Base-by-base conservation (phyloP, 2,113 vertebrate genomes). In the Cnemophilus loriae region DNA sequence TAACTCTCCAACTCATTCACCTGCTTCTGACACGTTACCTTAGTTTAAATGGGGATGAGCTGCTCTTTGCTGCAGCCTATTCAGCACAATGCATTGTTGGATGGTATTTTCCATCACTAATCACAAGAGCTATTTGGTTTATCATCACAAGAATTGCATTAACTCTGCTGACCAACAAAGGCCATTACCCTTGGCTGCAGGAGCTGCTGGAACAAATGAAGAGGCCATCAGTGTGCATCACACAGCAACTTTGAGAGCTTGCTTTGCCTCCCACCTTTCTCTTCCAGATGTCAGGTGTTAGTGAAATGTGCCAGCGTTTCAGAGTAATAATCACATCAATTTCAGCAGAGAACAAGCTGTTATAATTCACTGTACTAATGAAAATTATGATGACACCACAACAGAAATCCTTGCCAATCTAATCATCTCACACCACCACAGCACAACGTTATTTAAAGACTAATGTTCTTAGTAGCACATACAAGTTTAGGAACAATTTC, bases 341-440 rank as follows among this genome's bases (percentile, higher is more conserved):
- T 63, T 93, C 56, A 95, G 83, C 75, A 65, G 60, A 92, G 88
- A 94, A 95, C 89, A 95, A 96, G 88, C 87, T 97, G 89, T 88
- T 95, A 90, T 92, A 95, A 89, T 80, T 97, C 89, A 94, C 75
- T 59, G 73, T 77, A 47, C 87, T 97, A 97, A 96, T 97, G 89
- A 97, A 98, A 97, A 97, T 96, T 95, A 95, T 94, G 84, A 97
- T 96, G 96, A 95, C 95, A 95, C 75, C 60, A 96, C 95, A 95
- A 94, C 59, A 95, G 39, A 96, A 95, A 97, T 96, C 89, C 50
- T 94, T 70, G 84, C 96, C 95, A 97, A 95, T 64, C 83, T 96
- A 96, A 97, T 98, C 84, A 94, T 90, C 87, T 91, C 84, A 78
- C 46, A 89, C 86, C 42, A 87, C 53, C 60, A 20, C 22, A 73